phyloP scores from a whole-genome alignment of 2,888 invertebrate genomes.

The Nymphalis urticae region DNA sequence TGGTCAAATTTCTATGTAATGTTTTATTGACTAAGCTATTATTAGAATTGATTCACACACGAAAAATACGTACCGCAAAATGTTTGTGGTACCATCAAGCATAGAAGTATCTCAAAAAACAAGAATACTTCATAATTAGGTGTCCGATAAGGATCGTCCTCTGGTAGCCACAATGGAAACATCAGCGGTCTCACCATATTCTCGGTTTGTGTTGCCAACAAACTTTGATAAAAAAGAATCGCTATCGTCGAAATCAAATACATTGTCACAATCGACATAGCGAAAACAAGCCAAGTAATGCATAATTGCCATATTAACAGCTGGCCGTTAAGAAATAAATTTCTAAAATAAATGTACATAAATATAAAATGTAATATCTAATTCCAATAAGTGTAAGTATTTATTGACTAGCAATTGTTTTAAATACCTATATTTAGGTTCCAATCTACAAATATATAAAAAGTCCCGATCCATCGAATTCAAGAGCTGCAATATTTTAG shows the following conservation, averaged over 20 bases:
- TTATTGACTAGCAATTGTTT: constrained; percentile 5
- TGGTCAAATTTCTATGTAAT: too few relatives aligned
- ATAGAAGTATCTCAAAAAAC: constrained; percentile 41
- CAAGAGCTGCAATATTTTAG: constrained; percentile 47
- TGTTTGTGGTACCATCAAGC: constrained; percentile 46
- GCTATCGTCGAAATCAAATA: constrained; percentile 47
- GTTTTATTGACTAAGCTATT: too few relatives aligned
- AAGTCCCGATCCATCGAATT: constrained; percentile 58
- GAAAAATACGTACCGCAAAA: constrained; percentile 55
- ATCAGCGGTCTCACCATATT: constrained; percentile 54
- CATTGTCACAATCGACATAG: constrained; percentile 34
- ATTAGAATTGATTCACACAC: neutral
- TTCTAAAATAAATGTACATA: constrained; percentile 49
- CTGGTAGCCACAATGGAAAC: constrained; percentile 63
- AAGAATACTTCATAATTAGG: constrained; percentile 66
- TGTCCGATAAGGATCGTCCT: constrained; percentile 60
- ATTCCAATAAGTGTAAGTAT: neutral
- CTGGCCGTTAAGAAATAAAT: constrained; percentile 57
- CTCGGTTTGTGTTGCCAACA: constrained; percentile 56
- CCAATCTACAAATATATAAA: constrained; percentile 49
- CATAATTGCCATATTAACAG: constrained; percentile 60
- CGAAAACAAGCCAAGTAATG: constrained; percentile 51
- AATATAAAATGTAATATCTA: neutral
- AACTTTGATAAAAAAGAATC: constrained; percentile 50
- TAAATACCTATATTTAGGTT: constrained; percentile 51